These are phyloP conservation scores for Ifrita kowaldi DNA, from an alignment of 2,113 vertebrate species.

Conservation along the genomic window DNA sequence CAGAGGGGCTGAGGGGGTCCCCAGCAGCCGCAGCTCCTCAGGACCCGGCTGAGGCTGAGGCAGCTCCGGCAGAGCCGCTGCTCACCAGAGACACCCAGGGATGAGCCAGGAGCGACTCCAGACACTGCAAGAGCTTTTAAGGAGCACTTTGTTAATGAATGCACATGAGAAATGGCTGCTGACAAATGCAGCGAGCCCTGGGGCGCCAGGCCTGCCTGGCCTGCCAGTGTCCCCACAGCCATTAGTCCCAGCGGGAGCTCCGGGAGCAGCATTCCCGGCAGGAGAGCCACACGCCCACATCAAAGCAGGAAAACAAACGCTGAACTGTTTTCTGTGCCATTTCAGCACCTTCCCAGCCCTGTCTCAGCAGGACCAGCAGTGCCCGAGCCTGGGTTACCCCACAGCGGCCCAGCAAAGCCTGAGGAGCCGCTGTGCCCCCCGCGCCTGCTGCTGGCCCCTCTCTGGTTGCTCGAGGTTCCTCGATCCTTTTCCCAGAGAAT, in stretches of 20 bases:
- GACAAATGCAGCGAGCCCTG: background rate
- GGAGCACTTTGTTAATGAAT: background rate
- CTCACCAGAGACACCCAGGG: background rate
- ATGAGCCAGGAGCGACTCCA: background rate
- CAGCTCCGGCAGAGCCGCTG: background rate
- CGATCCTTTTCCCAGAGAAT: background rate
- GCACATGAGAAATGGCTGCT: background rate
- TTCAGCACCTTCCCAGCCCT: background rate
- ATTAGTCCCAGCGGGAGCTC: background rate
- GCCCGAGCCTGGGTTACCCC: background rate
- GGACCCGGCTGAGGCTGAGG: background rate
- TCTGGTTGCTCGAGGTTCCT: accelerated
- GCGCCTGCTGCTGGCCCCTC: accelerated
- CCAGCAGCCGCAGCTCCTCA: background rate
- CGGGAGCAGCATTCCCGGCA: accelerated
- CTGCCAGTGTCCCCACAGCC: background rate
- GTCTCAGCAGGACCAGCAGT: accelerated
- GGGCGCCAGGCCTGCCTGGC: background rate
- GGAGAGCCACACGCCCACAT: background rate
- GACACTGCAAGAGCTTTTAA: background rate
- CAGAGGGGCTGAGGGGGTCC: background rate
- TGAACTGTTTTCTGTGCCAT: background rate
- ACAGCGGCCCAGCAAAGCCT: background rate
- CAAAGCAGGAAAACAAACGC: background rate
- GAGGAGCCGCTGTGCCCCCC: accelerated